Conservation (phyloP, 2,113 vertebrate genomes). For the Phasianus colchicus region DNA sequence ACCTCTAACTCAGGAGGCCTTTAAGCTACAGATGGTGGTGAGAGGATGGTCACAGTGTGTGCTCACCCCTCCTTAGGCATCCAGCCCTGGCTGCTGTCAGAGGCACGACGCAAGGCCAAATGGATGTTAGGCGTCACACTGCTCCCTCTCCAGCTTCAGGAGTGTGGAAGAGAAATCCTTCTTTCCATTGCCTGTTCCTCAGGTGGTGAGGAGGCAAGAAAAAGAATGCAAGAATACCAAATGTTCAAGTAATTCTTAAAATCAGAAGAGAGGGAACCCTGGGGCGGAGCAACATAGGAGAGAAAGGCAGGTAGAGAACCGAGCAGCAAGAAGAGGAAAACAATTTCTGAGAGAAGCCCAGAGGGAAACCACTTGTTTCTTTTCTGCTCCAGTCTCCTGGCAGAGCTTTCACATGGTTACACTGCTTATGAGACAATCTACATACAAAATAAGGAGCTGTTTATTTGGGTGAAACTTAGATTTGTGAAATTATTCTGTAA, state of each 20-base stretch:
- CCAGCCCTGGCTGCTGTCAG: neutral
- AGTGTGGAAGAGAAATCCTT: neutral
- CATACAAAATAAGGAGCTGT: neutral
- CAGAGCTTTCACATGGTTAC: slow-evolving; percentile 38
- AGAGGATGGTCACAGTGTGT: neutral
- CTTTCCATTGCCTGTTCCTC: neutral
- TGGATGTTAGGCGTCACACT: neutral
- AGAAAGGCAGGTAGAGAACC: neutral
- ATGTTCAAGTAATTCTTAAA: slow-evolving; percentile 4
- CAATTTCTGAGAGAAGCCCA: neutral
- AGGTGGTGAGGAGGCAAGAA: neutral
- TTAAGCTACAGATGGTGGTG: neutral
- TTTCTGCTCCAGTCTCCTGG: slow-evolving; percentile 17
- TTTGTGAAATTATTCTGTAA: slow-evolving; percentile 27
- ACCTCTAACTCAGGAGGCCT: neutral
- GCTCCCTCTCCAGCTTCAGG: neutral
- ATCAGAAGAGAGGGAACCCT: neutral
- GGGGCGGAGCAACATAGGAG: neutral
- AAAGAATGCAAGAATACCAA: neutral
- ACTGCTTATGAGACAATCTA: neutral
- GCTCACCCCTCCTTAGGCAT: neutral
- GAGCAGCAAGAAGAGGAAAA: slow-evolving; percentile 27
- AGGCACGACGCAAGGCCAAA: neutral
- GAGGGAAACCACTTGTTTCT: slow-evolving; percentile 1
- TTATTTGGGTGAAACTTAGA: slow-evolving; percentile 22